Evolutionary conservation across 2,797 vertebrate species (phyloP).

Genomic region (Ceryle rudis): DNA sequence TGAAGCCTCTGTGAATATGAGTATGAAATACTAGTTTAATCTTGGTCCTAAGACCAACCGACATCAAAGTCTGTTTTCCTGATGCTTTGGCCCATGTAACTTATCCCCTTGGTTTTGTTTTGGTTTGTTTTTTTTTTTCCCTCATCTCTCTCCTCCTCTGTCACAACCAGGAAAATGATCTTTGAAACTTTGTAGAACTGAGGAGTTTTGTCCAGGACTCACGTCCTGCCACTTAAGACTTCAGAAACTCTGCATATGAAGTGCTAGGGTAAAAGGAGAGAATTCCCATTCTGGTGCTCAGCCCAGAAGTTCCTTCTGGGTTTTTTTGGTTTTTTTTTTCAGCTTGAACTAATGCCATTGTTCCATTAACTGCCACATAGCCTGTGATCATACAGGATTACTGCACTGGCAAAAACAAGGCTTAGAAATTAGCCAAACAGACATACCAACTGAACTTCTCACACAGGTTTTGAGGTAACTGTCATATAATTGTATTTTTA

Average conservation of each 20-base stretch:
- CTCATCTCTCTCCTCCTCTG: background rate
- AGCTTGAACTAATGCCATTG: background rate
- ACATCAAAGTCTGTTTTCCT: background rate
- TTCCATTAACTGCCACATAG: background rate
- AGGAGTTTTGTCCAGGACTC: background rate
- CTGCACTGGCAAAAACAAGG: background rate
- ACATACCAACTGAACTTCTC: background rate
- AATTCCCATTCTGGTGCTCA: background rate
- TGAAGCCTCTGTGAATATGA: background rate
- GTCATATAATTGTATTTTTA: background rate
- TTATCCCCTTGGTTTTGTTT: background rate
- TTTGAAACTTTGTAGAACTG: background rate
- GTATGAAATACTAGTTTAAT: background rate
- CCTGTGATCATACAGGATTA: background rate
- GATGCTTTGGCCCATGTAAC: background rate
- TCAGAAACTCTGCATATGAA: background rate
- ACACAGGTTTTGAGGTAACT: background rate
- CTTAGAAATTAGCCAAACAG: background rate
- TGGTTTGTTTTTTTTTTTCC: background rate
- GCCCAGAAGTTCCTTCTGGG: background rate
- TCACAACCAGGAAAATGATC: rapidly evolving
- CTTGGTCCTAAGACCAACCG: background rate
- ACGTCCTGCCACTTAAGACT: background rate
- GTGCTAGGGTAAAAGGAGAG: background rate
- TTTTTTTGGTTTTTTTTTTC: background rate